A percentile compares a stretch with the other conserved stretches of the same genome.
Evolutionary conservation across 2,113 vertebrate species (phyloP).

Genomic region (Neofelis nebulosa): DNA sequence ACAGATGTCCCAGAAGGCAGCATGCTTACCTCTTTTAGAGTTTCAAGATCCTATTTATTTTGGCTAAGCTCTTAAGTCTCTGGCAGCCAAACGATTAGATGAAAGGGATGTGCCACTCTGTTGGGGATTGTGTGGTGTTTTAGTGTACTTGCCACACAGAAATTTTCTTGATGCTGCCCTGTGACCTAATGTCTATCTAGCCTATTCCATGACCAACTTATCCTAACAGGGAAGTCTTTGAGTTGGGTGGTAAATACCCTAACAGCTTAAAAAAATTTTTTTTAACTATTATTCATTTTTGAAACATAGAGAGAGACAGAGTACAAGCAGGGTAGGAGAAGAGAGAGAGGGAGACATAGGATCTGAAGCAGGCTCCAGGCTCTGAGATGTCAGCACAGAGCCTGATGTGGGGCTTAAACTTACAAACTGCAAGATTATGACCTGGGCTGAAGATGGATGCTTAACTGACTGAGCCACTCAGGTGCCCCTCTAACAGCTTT

Average conservation of each 20-base stretch:
- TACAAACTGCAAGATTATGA: too few species aligned
- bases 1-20: too few species aligned
- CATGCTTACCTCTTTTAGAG: neutral
- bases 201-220: neutral
- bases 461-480: too few species aligned
- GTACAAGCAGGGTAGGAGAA: too few species aligned
- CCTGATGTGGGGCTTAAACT: too few species aligned
- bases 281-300: neutral
- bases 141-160: neutral
- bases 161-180: too few species aligned
- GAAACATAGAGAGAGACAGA: neutral
- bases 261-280: too few species aligned
- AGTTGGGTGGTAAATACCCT: neutral
- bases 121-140: neutral
- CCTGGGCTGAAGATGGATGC: too few species aligned
- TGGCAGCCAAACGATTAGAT: neutral
- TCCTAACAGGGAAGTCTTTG: neutral
- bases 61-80: neutral
- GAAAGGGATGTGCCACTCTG: neutral
- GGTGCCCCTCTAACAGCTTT: too few species aligned
- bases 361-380: too few species aligned
- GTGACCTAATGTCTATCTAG: neutral
- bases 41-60: neutral
- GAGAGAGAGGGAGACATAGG: too few species aligned
- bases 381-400: too few species aligned